These are phyloP conservation scores for Eremophila alpestris DNA, from an alignment of 2,797 vertebrate genomes.

Conservation along the genomic window DNA sequence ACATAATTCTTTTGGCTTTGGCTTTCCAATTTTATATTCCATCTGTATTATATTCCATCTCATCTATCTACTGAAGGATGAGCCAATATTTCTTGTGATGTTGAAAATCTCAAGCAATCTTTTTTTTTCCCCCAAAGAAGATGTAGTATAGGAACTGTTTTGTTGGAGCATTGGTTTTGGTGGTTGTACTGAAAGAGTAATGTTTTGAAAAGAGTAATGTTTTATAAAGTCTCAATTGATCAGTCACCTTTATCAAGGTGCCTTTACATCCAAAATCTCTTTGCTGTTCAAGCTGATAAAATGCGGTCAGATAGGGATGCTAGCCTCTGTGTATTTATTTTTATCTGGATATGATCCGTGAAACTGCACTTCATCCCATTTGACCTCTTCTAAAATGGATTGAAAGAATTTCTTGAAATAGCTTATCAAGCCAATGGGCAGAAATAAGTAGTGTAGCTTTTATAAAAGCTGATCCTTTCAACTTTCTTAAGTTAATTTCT, in stretches of 20 bases:
- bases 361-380: neutral
- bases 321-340: neutral
- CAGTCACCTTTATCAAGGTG: neutral
- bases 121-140: neutral
- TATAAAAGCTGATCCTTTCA: neutral
- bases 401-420: constrained; percentile 27
- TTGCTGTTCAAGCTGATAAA: constrained; percentile 25
- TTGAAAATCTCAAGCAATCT: neutral
- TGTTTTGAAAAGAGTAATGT: neutral
- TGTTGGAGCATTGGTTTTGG: neutral
- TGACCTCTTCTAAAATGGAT: neutral
- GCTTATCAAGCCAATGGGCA: neutral
- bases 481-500: neutral
- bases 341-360: constrained; percentile 14
- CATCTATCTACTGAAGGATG: neutral
- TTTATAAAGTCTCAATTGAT: neutral
- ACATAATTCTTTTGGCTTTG: neutral
- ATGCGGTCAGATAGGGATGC: neutral
- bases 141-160: neutral
- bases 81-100: neutral
- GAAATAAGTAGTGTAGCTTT: neutral
- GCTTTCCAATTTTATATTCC: neutral
- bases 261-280: neutral
- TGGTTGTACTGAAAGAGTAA: neutral
- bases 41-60: neutral